A percentile compares a stretch with the other conserved stretches of the same genome.
Conservation (phyloP, 2,888 invertebrate species). For the Oscheius sp. region DNA sequence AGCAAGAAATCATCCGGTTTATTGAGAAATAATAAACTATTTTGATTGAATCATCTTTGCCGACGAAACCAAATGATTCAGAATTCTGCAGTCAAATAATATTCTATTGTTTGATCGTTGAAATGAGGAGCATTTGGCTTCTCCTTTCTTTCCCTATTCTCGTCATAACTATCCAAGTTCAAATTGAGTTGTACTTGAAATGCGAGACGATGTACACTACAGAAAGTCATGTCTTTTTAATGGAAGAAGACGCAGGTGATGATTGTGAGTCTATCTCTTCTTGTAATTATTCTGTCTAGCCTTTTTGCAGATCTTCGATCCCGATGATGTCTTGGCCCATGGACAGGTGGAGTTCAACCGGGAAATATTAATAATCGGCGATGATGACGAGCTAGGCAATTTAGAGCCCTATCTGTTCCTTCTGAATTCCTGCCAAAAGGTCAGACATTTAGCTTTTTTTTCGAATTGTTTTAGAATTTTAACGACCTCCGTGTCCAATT, state of each 20-base stretch:
- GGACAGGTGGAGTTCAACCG: neutral
- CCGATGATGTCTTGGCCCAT: neutral
- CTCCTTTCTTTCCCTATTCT: neutral
- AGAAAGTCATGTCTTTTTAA: slow-evolving; percentile 2
- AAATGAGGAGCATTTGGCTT: neutral
- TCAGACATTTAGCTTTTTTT: neutral
- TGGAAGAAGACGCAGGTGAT: neutral
- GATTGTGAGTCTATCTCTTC: neutral
- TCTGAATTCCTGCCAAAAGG: neutral
- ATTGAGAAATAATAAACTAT: neutral
- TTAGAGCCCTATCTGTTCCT: slow-evolving; percentile 12
- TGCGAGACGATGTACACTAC: slow-evolving; percentile 4
- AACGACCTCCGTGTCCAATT: neutral
- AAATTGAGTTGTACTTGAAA: neutral
- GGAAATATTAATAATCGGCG: neutral
- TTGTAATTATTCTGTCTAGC: neutral
- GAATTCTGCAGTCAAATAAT: neutral
- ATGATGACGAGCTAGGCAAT: slow-evolving; percentile 8
- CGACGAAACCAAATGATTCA: neutral
- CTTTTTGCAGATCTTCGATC: neutral
- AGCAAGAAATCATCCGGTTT: neutral
- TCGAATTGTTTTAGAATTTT: neutral
- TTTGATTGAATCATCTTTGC: neutral
- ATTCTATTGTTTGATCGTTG: neutral
- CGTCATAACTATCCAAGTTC: neutral